These are phyloP conservation scores for Drosophila parabipectinata DNA, from an alignment of 1,140 invertebrate genomes.

Conservation along the genomic window DNA sequence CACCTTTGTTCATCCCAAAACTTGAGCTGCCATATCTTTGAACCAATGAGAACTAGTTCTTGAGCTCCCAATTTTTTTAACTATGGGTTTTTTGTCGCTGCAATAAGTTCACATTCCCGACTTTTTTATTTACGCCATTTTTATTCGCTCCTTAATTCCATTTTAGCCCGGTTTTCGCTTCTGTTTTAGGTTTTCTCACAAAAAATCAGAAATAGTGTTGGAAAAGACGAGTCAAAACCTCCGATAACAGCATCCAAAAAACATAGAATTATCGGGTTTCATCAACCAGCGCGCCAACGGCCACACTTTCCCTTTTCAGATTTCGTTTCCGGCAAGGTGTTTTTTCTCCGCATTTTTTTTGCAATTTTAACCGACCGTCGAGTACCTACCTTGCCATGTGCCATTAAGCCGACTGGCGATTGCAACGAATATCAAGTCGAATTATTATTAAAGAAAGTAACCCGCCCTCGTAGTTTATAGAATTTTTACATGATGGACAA, in stretches of 20 bases:
- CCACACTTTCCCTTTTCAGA: slow-evolving; percentile 25
- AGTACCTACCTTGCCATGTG: slow-evolving; percentile 18
- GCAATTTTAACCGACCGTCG: slow-evolving; percentile 28
- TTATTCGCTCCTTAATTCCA: no score
- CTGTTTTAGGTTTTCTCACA: no score
- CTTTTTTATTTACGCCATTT: no score
- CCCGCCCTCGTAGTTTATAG: slow-evolving; percentile 28
- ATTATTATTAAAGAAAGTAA: slow-evolving; percentile 22
- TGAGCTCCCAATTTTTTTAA: no score
- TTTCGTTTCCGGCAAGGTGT: slow-evolving; percentile 39
- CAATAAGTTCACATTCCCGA: no score
- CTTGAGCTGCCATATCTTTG: no score
- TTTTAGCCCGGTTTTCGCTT: no score
- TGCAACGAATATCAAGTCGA: slow-evolving; percentile 18
- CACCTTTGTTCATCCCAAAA: no score
- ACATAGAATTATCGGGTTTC: not conserved
- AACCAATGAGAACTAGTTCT: no score
- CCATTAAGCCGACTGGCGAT: slow-evolving; percentile 18
- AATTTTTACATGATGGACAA: slow-evolving; percentile 90
- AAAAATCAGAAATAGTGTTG: not conserved
- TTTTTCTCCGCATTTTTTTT: slow-evolving; percentile 42
- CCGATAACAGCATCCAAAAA: not conserved
- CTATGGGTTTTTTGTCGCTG: no score
- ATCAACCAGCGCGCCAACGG: not conserved
- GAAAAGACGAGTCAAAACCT: not conserved